Evolutionary conservation across 2,797 vertebrate genomes (phyloP).

Genomic region (Crocidura indochinensis): DNA sequence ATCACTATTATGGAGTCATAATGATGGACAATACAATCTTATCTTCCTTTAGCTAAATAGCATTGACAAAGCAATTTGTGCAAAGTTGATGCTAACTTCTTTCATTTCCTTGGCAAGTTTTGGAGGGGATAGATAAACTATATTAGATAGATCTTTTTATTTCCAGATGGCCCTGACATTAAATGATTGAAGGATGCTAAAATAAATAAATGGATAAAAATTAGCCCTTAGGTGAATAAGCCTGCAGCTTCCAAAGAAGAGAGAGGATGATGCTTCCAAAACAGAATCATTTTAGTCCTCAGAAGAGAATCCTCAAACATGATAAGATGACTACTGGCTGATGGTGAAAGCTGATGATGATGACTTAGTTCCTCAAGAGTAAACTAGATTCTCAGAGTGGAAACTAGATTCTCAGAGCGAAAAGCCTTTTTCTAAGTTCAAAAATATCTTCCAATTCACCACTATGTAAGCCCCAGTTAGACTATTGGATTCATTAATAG

Average conservation of each 20-base stretch:
- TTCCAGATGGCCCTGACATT: slow-evolving; percentile 34
- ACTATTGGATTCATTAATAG: slow-evolving; percentile 13
- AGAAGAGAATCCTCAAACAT: neutral
- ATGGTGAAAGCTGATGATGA: neutral
- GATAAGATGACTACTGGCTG: neutral
- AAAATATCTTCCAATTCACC: neutral
- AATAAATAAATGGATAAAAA: slow-evolving; percentile 28
- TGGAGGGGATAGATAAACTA: slow-evolving; percentile 50
- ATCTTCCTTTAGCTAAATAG: neutral
- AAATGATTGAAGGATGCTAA: slow-evolving; percentile 2
- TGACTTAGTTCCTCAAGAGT: neutral
- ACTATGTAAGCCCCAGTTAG: neutral
- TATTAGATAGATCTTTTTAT: slow-evolving; percentile 38
- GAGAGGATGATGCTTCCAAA: neutral
- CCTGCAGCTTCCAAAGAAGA: neutral
- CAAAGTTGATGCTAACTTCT: slow-evolving; percentile 45
- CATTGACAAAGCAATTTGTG: slow-evolving; percentile 35
- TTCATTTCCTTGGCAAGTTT: neutral
- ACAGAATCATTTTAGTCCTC: slow-evolving; percentile 37
- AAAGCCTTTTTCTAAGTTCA: slow-evolving; percentile 2
- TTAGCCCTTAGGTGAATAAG: neutral
- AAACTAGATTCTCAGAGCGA: slow-evolving; percentile 10
- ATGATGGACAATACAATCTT: neutral
- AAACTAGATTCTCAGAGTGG: neutral
- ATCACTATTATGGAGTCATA: slow-evolving; percentile 28